Evolutionary conservation across 1,140 invertebrate genomes (phyloP).

Genomic region (Drosophila ambigua): DNA sequence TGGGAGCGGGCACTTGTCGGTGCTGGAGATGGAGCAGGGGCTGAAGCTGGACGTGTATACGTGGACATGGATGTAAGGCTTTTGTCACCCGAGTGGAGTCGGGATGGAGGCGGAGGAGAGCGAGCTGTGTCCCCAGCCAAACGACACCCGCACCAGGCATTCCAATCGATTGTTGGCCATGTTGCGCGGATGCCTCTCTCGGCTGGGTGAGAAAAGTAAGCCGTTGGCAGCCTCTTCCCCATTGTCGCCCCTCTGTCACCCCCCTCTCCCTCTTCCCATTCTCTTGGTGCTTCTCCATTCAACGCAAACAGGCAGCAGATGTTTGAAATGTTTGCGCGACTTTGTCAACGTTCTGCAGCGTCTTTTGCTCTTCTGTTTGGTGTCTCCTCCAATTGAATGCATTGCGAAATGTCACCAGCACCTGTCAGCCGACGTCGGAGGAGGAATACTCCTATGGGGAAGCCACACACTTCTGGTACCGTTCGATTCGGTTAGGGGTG

Average conservation of each 20-base stretch:
- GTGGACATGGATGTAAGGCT: conserved; percentile 31
- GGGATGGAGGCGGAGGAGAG: conserved; percentile 1
- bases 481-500: conserved; percentile 20
- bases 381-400: conserved; percentile 51
- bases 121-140: conserved; percentile 17
- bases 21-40: neutral
- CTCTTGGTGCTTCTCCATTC: conserved; percentile 27
- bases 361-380: conserved; percentile 23
- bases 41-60: neutral
- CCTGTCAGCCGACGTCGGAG: conserved; percentile 56
- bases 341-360: conserved; percentile 56
- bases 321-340: conserved; percentile 70
- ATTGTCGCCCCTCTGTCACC: too few relatives aligned
- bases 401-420: conserved; percentile 62
- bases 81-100: conserved; percentile 41
- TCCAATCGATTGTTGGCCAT: conserved; percentile 73
- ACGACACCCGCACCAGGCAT: conserved; percentile 65
- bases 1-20: conserved; percentile 36
- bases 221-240: conserved; percentile 34
- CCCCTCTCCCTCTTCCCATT: too few relatives aligned
- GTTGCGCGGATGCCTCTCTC: conserved; percentile 52
- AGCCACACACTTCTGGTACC: conserved; percentile 43
- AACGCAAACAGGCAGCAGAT: conserved; percentile 60
- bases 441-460: conserved; percentile 1
- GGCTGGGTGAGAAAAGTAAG: conserved; percentile 71